Conservation (phyloP, 2,888 invertebrate genomes). For the Sericinus montela region DNA sequence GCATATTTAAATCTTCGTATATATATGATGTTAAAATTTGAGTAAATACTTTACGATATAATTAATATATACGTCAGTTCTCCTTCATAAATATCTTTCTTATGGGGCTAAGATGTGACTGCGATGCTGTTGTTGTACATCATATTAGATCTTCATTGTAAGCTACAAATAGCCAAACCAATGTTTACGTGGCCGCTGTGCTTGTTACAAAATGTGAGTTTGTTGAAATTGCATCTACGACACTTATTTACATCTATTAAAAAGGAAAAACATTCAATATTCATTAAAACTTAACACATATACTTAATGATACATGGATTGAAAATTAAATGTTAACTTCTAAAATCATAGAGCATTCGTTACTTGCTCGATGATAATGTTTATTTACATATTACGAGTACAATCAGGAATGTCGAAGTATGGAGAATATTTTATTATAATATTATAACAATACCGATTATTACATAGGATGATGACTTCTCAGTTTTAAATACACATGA, state of each 20-base stretch:
- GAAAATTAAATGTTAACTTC: slow-evolving; percentile 22
- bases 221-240: slow-evolving; percentile 1
- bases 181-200: not conserved
- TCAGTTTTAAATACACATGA: no score
- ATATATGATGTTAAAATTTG: no score
- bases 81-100: no score
- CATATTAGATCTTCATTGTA: no score
- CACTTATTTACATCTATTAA: slow-evolving; percentile 10
- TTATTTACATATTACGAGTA: slow-evolving; percentile 42
- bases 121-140: no score
- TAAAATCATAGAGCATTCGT: slow-evolving; percentile 31
- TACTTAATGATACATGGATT: slow-evolving; percentile 22
- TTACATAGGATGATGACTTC: no score
- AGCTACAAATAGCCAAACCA: no score
- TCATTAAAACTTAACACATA: slow-evolving; percentile 13
- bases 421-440: slow-evolving; percentile 31
- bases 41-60: no score
- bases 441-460: no score
- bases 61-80: no score
- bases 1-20: no score
- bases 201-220: not conserved
- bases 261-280: slow-evolving; percentile 3
- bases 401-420: slow-evolving; percentile 59
- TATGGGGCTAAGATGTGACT: no score
- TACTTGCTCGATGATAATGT: slow-evolving; percentile 37